These are phyloP conservation scores for Peribatodes rhomboidaria DNA, from an alignment of 2,888 invertebrate genomes.

Conservation along the genomic window DNA sequence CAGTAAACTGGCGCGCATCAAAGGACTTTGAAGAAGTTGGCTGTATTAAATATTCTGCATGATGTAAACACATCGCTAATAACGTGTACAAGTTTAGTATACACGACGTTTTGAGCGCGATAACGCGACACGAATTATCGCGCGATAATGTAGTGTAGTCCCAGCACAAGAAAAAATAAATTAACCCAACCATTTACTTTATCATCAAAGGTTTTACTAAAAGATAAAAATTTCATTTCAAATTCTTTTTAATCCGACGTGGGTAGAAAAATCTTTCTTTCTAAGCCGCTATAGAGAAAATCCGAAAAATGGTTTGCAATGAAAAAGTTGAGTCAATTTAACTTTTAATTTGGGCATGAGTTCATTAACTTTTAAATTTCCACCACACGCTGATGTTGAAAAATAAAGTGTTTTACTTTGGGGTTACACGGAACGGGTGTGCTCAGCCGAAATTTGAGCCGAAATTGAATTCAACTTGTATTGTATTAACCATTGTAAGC, in stretches of 20 bases:
- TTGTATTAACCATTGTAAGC: too few relatives aligned
- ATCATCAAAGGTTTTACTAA: not conserved
- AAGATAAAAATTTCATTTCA: not conserved
- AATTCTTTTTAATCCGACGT: not conserved
- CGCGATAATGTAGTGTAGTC: too few relatives aligned
- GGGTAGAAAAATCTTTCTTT: not conserved
- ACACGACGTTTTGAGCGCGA: too few relatives aligned
- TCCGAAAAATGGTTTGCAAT: constrained; percentile 4
- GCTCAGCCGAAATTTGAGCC: too few relatives aligned
- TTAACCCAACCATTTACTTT: not conserved
- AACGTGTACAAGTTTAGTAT: too few relatives aligned
- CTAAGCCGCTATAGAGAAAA: not conserved
- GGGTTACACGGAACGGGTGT: too few relatives aligned
- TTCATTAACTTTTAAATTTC: constrained; percentile 3
- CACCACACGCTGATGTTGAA: constrained; percentile 1
- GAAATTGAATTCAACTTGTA: too few relatives aligned
- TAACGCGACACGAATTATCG: too few relatives aligned
- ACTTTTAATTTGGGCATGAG: constrained; percentile 17
- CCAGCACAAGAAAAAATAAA: not conserved
- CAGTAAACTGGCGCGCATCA: too few relatives aligned
- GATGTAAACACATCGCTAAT: too few relatives aligned
- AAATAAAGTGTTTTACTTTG: not conserved
- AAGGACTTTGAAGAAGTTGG: too few relatives aligned
- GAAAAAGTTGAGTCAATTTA: constrained; percentile 21
- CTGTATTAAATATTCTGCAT: too few relatives aligned